Percentiles rank a stretch among this genome's conserved stretches.
Conservation (phyloP, 2,113 vertebrate genomes). For the Amazona guildingii region DNA sequence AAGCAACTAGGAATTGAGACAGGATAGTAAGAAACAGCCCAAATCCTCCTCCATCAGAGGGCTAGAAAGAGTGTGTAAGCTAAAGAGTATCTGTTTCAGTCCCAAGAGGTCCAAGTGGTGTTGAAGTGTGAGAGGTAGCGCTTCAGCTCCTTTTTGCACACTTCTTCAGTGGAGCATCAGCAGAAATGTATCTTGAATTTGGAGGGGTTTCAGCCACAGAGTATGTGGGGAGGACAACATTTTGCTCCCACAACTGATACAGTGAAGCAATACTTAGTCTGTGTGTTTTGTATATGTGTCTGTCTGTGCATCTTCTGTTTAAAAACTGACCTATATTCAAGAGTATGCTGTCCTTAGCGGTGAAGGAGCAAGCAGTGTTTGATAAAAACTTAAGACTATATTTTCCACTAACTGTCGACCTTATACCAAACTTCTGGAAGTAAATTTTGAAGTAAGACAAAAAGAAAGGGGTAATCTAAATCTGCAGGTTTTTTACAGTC, state of each 20-base stretch:
- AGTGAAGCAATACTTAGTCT: neutral
- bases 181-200: neutral
- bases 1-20: neutral
- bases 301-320: neutral
- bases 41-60: neutral
- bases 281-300: neutral
- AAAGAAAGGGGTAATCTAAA: neutral
- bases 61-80: neutral
- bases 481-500: neutral
- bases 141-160: rapidly evolving
- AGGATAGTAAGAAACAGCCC: neutral
- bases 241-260: neutral
- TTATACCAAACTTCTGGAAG: neutral
- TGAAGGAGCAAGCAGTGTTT: neutral
- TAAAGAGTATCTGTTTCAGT: neutral
- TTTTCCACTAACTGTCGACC: neutral
- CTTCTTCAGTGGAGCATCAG: neutral
- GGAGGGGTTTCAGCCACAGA: neutral
- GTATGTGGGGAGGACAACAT: neutral
- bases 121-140: neutral
- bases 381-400: neutral
- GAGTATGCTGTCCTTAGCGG: neutral
- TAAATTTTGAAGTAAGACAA: neutral
- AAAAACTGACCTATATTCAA: neutral
- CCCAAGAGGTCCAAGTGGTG: rapidly evolving